A percentile compares a stretch with the other conserved stretches of the same genome.
Evolutionary conservation across 2,797 vertebrate species (phyloP).

Genomic region (Arctocebus calabarensis): DNA sequence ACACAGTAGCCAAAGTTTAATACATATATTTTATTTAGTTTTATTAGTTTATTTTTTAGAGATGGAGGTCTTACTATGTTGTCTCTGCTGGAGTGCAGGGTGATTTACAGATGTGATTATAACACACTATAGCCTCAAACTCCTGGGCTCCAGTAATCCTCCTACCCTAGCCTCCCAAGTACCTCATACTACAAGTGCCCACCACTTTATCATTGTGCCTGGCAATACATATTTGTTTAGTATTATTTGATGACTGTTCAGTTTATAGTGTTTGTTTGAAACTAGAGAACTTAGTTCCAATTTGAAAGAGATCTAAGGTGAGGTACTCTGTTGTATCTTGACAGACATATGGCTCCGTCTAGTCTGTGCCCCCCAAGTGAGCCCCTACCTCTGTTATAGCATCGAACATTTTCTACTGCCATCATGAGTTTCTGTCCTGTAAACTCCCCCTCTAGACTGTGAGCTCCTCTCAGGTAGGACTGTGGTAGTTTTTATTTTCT

Average conservation of each 20-base stretch:
- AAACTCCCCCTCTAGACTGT: neutral
- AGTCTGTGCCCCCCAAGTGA: neutral
- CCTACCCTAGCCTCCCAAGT: neutral
- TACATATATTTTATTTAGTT: neutral
- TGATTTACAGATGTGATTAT: neutral
- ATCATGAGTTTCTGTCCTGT: neutral
- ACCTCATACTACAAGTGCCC: neutral
- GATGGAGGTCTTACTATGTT: neutral
- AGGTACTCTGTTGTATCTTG: neutral
- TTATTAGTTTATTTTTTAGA: neutral
- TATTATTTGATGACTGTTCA: neutral
- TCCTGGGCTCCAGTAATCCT: neutral
- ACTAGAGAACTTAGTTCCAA: neutral
- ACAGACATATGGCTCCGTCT: neutral
- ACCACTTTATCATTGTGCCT: neutral
- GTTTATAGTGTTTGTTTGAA: neutral
- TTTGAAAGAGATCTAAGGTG: neutral
- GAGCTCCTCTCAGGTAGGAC: neutral
- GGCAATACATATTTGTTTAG: neutral
- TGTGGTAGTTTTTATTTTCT: neutral
- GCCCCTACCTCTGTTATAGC: neutral
- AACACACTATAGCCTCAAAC: neutral
- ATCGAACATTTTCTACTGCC: neutral
- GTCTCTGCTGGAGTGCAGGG: neutral
- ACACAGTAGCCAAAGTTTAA: neutral